Evolutionary conservation across 2,113 vertebrate genomes (phyloP), one percentile per base, ranked within the genome.

Genomic region (Dasyornis broadbenti): DNA sequence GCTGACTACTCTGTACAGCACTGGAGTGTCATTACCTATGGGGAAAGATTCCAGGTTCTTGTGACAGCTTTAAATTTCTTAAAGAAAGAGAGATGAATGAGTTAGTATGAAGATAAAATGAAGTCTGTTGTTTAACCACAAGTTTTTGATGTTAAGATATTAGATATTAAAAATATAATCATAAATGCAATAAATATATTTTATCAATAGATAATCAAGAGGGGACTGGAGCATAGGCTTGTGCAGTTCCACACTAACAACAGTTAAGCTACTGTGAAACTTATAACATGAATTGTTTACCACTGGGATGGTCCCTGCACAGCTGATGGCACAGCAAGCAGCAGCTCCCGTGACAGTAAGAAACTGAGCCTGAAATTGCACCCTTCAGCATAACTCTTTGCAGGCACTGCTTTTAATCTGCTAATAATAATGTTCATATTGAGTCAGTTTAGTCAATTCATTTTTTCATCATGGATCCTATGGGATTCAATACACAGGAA

Each of bases 41-140:
- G 33, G 35, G 26, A 33, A 94, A 86, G 86, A 66, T 6, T 60
- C 33, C 66, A 82, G 47, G 10, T 71, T 89, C 60, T 95, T 39
- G 44, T 76, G 70, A 95, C 87, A 95, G 35, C 11, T 49, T 95
- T 75, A 81, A 52, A 72, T 90, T 95, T 97, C 76, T 94, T 94
- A 70, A 92, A 83, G 59, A 87, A 61, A 63, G 27, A 86, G 10
- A 71, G 40, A 82, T 28, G 7, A 5, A 68, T 84, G 16, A 15
- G 11, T 59, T 66, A 27, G 2, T n/a, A 50, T 11, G 47, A 78
- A 59, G 31, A 30, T 49, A 70, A 91, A 86, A 70, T 56, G 17
- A 76, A 86, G 35, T 31, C 65, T 80, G 15, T n/a, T 89, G 45
- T 13, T 37, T 28, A 95, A 40, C 31, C 61, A 82, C 0, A 1